Evolutionary conservation across 2,888 invertebrate genomes (phyloP).

Genomic region (Coecobrya sp.): DNA sequence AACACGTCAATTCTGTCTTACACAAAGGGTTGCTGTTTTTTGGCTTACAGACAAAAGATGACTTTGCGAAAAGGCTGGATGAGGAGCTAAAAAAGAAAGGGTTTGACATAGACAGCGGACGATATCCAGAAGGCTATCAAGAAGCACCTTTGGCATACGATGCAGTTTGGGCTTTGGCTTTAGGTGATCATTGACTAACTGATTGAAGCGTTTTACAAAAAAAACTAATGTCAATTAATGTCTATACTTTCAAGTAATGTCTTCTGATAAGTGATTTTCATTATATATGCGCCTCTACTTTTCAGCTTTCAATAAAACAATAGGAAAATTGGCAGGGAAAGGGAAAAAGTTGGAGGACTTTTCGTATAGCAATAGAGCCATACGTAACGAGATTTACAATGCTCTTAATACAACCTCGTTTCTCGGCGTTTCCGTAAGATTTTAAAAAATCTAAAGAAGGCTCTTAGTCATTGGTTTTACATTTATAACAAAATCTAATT

Average conservation of each 20-base stretch:
- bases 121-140: conserved; percentile 97
- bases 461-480: too few relatives aligned
- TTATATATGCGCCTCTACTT: neutral
- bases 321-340: conserved; percentile 93
- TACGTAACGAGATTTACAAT: conserved; percentile 98
- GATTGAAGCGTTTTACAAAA: too few relatives aligned
- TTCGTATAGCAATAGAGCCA: conserved; percentile 97
- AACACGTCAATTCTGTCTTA: too few relatives aligned
- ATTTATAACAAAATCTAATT: neutral
- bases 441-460: neutral
- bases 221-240: too few relatives aligned
- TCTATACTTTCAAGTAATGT: too few relatives aligned
- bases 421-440: conserved; percentile 97
- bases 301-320: conserved; percentile 98
- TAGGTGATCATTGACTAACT: conserved; percentile 91
- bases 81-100: conserved; percentile 92
- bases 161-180: conserved; percentile 99
- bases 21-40: too few relatives aligned
- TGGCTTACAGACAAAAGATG: conserved; percentile 91
- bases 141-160: conserved; percentile 99
- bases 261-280: too few relatives aligned
- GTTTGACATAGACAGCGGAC: conserved; percentile 95
- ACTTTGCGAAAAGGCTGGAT: conserved; percentile 96
- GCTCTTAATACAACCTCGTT: conserved; percentile 99
- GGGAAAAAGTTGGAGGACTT: conserved; percentile 97